Percentiles rank a stretch among this genome's conserved stretches.
Conservation (phyloP, 1,140 invertebrate genomes). For the Drosophila ambigua region DNA sequence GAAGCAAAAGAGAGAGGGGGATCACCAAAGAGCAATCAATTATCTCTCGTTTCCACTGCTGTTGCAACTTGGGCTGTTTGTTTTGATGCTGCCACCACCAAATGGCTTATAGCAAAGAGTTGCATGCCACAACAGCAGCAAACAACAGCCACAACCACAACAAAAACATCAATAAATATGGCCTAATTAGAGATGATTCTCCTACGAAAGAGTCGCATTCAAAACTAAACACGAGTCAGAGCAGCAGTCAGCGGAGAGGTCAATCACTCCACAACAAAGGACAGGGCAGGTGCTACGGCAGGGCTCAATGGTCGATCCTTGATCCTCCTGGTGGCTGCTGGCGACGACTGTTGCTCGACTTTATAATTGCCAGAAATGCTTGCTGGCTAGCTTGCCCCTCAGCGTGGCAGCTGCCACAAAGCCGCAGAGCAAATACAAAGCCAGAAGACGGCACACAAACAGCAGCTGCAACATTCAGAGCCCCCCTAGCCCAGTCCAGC, state of each 20-base stretch:
- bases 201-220: background rate
- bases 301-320: slow-evolving; percentile 19
- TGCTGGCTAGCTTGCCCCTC: background rate
- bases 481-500: slow-evolving; percentile 1
- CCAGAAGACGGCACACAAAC: slow-evolving; percentile 21
- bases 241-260: background rate
- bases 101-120: background rate
- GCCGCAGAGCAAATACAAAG: slow-evolving; percentile 14
- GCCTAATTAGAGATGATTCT: slow-evolving; percentile 11
- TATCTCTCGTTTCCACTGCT: slow-evolving; percentile 11
- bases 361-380: slow-evolving; percentile 60
- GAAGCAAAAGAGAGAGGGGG: background rate
- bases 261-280: slow-evolving; percentile 15
- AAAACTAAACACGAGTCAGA: slow-evolving; percentile 44
- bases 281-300: slow-evolving; percentile 53
- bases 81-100: slow-evolving; percentile 17
- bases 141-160: too few species aligned
- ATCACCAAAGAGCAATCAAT: slow-evolving; percentile 54
- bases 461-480: slow-evolving; percentile 16
- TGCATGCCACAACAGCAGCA: background rate
- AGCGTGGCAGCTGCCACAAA: slow-evolving; percentile 43
- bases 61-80: too few species aligned
- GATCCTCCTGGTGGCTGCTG: slow-evolving; percentile 35
- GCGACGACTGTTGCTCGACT: slow-evolving; percentile 25
- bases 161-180: slow-evolving; percentile 9